These are phyloP conservation scores for Bemisia tabaci DNA, from an alignment of 1,140 invertebrate genomes.

Conservation along the genomic window DNA sequence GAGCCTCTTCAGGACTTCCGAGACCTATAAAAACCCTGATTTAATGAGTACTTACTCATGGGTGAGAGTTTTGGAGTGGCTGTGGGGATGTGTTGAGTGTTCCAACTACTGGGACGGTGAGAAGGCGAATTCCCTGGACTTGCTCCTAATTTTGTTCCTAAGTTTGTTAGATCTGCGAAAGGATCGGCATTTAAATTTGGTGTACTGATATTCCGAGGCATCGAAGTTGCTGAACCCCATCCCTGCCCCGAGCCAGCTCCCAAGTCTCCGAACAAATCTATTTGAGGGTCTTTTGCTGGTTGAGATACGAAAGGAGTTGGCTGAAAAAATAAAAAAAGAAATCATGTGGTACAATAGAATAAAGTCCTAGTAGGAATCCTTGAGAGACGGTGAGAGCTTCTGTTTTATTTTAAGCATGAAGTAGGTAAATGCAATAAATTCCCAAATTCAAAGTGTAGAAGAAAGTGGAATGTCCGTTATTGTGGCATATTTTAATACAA, in stretches of 20 bases:
- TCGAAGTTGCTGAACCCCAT: slow-evolving; percentile 23
- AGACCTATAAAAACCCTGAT: no score
- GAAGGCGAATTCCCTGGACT: neutral
- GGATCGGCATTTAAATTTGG: slow-evolving; percentile 43
- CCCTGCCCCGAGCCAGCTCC: neutral
- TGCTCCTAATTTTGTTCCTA: neutral
- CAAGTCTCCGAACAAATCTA: neutral
- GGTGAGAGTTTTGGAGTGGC: neutral
- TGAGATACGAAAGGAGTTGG: neutral
- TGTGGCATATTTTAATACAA: no score
- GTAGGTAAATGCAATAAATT: no score
- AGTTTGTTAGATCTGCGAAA: slow-evolving; percentile 36
- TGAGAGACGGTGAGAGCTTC: no score
- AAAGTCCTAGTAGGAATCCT: no score
- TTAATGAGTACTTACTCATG: neutral
- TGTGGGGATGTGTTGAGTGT: neutral
- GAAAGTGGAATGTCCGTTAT: no score
- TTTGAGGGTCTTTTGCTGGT: neutral
- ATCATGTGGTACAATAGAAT: no score
- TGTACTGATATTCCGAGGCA: slow-evolving; percentile 42
- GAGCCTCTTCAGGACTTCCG: neutral
- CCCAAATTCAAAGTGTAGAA: no score
- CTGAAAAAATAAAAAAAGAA: neutral
- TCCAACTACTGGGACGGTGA: slow-evolving; percentile 6
- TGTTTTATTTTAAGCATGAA: no score